Base-by-base conservation (phyloP, 2,797 vertebrate species). In the Typhlichthys subterraneus region DNA sequence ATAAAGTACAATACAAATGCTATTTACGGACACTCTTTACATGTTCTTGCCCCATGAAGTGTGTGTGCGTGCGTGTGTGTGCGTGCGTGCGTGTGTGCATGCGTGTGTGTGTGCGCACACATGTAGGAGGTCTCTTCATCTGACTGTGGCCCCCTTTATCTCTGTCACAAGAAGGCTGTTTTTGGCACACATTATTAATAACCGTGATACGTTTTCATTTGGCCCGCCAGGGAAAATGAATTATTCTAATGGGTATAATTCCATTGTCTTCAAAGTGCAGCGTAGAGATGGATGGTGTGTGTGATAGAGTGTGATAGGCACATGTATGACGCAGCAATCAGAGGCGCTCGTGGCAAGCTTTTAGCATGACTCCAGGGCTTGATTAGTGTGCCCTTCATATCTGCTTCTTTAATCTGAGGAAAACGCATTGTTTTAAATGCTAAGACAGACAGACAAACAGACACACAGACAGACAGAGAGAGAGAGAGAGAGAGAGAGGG, bases 101-200 rank as follows among this genome's bases (percentile, higher is more conserved):
- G 50, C n/a, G 31, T 51, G 1, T 19, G 11, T 19, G 11, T 19
- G 53, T 38, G 23, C 13, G 53, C 38, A 23, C 45, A 31, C 19
- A 29, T 13, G 59, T 65, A 55, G 45, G 55, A 55, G 52, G 66
- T 57, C 59, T 59, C 42, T 50, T 47, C 65, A 84, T 88, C 62
- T 77, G 67, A 81, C 75, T 47, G 23, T 29, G 61, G 47, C 70
- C 85, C 86, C 69, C 53, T 91, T 82, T 65, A 82, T 91, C 90
- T 87, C 68, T 89, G 90, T 89, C 87, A 87, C 45, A 0, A 5
- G 3, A 67, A 63, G 71, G 82, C 85, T 81, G 70, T 88, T 91
- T 90, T 87, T 88, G 85, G 87, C 83, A 61, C 75, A 60, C 71
- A 82, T 89, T 89, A 88, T 89, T 89, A 88, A 90, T 88, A 87